These are phyloP conservation scores for Molossus alvarezi DNA, from an alignment of 2,797 vertebrate species.

Conservation along the genomic window DNA sequence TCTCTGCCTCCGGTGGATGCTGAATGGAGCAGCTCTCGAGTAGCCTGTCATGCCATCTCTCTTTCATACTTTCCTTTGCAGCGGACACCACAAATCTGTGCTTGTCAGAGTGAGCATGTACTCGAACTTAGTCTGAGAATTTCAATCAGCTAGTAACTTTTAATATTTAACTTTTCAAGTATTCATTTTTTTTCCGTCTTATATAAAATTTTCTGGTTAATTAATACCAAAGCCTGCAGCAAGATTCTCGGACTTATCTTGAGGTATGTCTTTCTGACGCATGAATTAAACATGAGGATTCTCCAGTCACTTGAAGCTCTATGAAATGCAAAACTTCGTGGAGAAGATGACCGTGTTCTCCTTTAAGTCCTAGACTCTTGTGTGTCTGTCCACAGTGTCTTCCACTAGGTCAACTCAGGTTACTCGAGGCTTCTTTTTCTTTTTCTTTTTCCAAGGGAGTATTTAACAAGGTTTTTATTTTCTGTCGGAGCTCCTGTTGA, in stretches of 20 bases:
- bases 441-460: not conserved
- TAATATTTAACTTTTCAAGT: not conserved
- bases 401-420: not conserved
- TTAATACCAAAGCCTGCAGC: not conserved
- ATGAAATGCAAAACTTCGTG: not conserved
- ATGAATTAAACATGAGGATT: not conserved
- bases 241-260: not conserved
- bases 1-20: fast-evolving
- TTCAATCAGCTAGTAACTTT: not conserved
- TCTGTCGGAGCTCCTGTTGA: not conserved
- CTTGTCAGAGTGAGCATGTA: not conserved
- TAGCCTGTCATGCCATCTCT: not conserved
- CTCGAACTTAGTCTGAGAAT: not conserved
- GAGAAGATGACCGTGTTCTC: not conserved
- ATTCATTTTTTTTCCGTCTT: not conserved
- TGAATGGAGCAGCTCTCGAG: too few relatives aligned
- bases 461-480: not conserved
- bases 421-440: not conserved
- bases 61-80: not conserved
- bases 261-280: not conserved
- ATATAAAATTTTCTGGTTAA: not conserved
- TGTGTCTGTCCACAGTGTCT: not conserved
- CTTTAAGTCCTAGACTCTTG: too few relatives aligned
- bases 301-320: not conserved
- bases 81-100: not conserved